Percentiles rank a stretch among this genome's conserved stretches.
Conservation (phyloP, 2,113 vertebrate genomes). For the Neopipo cinnamomea region DNA sequence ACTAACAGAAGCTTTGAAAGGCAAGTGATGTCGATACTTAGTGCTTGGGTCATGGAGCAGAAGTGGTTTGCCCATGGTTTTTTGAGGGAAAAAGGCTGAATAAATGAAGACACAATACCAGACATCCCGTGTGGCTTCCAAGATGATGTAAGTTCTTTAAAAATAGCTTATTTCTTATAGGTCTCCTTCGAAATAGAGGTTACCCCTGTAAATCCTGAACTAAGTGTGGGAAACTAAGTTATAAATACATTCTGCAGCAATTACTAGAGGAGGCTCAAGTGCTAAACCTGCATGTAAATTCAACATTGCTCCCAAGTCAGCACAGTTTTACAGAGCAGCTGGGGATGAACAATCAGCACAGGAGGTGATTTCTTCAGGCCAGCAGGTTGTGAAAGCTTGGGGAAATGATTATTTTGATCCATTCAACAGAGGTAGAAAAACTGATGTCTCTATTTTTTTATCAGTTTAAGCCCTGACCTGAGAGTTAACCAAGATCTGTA, state of each 20-base stretch:
- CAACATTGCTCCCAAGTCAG: not conserved
- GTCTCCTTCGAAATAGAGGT: constrained; percentile 10
- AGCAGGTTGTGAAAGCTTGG: not conserved
- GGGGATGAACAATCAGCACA: not conserved
- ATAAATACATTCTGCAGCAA: not conserved
- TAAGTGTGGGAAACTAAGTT: not conserved
- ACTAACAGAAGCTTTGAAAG: not conserved
- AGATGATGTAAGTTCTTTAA: not conserved
- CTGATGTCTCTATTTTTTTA: not conserved
- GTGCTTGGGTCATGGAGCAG: not conserved
- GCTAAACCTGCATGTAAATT: not conserved
- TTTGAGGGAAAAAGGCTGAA: not conserved
- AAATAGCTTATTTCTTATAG: constrained; percentile 34
- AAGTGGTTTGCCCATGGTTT: not conserved
- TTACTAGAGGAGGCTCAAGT: not conserved
- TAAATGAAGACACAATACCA: constrained; percentile 14
- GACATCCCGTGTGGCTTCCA: not conserved
- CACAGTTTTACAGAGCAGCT: not conserved
- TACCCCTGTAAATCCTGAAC: not conserved
- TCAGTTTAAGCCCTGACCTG: not conserved
- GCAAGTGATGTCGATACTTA: not conserved
- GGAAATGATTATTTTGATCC: not conserved
- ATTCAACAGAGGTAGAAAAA: not conserved
- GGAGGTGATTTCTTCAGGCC: not conserved
- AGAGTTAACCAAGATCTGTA: not conserved